A percentile compares a stretch with the other conserved stretches of the same genome.
Evolutionary conservation across 2,888 invertebrate species (phyloP).

Genomic region (Micropterix aruncella): DNA sequence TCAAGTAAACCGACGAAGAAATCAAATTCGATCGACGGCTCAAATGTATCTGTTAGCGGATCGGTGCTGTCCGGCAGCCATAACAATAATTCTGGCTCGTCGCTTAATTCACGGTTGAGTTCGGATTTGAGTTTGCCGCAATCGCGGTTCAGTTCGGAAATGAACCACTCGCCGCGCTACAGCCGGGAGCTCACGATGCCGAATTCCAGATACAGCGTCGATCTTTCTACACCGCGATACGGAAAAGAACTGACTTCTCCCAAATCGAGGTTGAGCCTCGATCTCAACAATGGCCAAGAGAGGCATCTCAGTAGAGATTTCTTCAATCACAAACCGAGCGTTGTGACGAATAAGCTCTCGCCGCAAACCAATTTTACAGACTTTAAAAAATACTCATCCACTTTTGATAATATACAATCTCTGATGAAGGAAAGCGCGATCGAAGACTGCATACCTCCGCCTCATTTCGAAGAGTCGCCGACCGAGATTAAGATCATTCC

Average conservation of each 20-base stretch:
- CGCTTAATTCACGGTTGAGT: constrained; percentile 47
- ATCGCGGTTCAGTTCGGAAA: constrained; percentile 41
- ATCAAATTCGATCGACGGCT: constrained; percentile 31
- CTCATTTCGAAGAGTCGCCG: constrained; percentile 41
- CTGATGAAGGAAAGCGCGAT: constrained; percentile 57
- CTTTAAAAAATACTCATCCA: constrained; percentile 57
- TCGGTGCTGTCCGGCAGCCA: constrained; percentile 30
- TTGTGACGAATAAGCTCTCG: constrained; percentile 30
- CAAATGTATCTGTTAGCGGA: constrained; percentile 35
- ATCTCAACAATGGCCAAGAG: constrained; percentile 40
- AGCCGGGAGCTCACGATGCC: constrained; percentile 45
- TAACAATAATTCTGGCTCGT: constrained; percentile 20
- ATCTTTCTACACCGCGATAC: constrained; percentile 46
- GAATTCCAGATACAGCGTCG: constrained; percentile 53
- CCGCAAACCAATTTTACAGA: constrained; percentile 44
- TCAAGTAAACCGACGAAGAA: constrained; percentile 34
- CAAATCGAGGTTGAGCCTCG: constrained; percentile 44
- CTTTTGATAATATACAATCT: constrained; percentile 64
- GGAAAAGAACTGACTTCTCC: constrained; percentile 43
- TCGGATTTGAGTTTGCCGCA: constrained; percentile 46
- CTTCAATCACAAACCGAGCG: constrained; percentile 30
- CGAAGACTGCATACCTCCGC: constrained; percentile 31
- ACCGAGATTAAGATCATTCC: constrained; percentile 46
- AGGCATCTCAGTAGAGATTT: constrained; percentile 31
- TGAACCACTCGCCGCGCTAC: constrained; percentile 30